phyloP scores from a whole-genome alignment of 1,140 invertebrate species.

The Nephila pilipes region DNA sequence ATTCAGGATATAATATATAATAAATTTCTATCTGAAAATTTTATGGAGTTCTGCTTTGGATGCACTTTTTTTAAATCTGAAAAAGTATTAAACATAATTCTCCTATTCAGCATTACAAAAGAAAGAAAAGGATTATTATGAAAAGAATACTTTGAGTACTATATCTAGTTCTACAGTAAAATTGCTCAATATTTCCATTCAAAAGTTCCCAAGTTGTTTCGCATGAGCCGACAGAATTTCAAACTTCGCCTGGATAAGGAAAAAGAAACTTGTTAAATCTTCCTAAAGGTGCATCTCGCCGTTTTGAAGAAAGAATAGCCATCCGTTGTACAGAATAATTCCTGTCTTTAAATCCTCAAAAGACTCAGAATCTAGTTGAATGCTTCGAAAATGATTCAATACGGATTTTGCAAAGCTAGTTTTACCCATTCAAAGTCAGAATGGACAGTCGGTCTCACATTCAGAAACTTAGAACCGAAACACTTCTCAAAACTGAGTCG shows the following conservation, averaged over 20 bases:
- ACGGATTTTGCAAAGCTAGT: slow-evolving; percentile 24
- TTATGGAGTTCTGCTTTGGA: too few relatives aligned
- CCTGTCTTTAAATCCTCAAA: slow-evolving; percentile 46
- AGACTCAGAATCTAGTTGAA: slow-evolving; percentile 23
- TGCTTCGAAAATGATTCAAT: slow-evolving; percentile 22
- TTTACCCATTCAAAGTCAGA: slow-evolving; percentile 30
- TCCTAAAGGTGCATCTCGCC: not conserved
- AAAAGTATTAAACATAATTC: not conserved
- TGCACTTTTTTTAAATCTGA: too few relatives aligned
- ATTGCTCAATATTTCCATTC: not conserved
- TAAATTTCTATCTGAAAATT: too few relatives aligned
- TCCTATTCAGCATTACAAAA: not conserved
- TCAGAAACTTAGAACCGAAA: slow-evolving; percentile 2
- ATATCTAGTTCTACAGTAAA: not conserved
- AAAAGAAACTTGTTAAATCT: slow-evolving; percentile 48
- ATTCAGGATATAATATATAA: too few relatives aligned
- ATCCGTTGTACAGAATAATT: not conserved
- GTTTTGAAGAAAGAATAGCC: slow-evolving; percentile 23
- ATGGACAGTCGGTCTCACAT: slow-evolving; percentile 2
- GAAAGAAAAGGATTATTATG: not conserved
- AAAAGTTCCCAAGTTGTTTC: slow-evolving; percentile 23
- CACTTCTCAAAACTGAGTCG: not conserved
- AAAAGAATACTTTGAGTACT: not conserved
- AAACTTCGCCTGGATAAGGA: not conserved
- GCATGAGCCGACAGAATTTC: not conserved